Conservation (phyloP, 1,140 invertebrate genomes). For the Venturia canescens region DNA sequence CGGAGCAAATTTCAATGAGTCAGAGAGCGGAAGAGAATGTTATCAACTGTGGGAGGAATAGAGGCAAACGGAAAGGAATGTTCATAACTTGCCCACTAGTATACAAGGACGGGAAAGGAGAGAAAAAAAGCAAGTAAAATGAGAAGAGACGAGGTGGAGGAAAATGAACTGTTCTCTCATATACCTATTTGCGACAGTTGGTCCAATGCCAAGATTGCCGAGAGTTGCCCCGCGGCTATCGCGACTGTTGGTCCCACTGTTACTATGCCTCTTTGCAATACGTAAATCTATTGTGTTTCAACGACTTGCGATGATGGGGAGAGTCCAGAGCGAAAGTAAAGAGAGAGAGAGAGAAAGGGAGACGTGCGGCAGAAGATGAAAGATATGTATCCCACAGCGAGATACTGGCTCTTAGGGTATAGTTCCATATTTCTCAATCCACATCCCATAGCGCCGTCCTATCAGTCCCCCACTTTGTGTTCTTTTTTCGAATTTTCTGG, state of each 20-base stretch:
- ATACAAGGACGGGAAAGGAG: constrained; percentile 47
- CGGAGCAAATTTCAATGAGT: too few species aligned
- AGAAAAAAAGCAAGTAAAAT: constrained; percentile 25
- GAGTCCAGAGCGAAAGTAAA: constrained; percentile 2
- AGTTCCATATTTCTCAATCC: constrained; percentile 35
- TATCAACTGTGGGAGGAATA: background rate
- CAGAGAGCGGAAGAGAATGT: background rate
- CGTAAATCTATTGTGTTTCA: constrained; percentile 59
- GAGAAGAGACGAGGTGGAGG: constrained; percentile 10
- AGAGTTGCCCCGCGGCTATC: constrained; percentile 43
- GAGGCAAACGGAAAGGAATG: constrained; percentile 9
- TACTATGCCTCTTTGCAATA: constrained; percentile 49
- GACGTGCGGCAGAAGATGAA: background rate
- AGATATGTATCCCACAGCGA: constrained; percentile 40
- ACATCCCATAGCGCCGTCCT: constrained; percentile 10
- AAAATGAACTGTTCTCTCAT: constrained; percentile 38
- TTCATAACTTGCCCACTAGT: background rate
- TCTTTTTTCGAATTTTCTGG: constrained; percentile 20
- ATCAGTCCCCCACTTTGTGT: background rate
- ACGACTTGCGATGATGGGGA: constrained; percentile 39
- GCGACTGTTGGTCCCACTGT: constrained; percentile 36
- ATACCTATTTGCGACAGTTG: constrained; percentile 52
- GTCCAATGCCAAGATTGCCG: constrained; percentile 58
- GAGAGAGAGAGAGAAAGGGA: background rate
- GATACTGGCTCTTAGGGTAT: constrained; percentile 38